These are phyloP conservation scores for Dasypus novemcinctus DNA, from an alignment of 2,113 vertebrate genomes.

Conservation along the genomic window DNA sequence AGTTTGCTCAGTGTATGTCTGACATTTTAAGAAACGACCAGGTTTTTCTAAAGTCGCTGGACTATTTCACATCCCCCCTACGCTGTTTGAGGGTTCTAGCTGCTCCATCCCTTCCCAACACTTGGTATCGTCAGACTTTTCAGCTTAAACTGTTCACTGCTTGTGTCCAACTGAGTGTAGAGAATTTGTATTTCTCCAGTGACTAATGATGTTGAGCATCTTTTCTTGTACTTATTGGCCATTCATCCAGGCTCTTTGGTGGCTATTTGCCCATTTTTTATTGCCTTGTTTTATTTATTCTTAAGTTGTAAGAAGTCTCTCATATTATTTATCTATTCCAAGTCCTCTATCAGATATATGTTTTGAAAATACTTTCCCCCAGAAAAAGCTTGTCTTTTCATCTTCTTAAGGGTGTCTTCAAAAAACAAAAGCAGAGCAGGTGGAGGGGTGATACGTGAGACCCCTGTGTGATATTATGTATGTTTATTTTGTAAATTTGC, in stretches of 20 bases:
- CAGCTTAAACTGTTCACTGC: neutral
- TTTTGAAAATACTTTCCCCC: constrained; percentile 21
- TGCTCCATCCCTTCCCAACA: neutral
- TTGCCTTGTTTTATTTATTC: neutral
- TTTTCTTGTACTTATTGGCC: too few relatives aligned
- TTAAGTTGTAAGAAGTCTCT: neutral
- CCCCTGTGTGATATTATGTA: too few relatives aligned
- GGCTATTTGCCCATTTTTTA: neutral
- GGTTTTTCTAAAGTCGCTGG: neutral
- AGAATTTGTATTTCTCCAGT: neutral
- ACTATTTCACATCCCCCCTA: neutral
- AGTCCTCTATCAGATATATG: neutral
- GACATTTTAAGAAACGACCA: neutral
- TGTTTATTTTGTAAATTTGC: too few relatives aligned
- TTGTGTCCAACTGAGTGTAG: neutral
- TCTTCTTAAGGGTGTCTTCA: neutral
- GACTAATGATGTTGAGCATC: too few relatives aligned
- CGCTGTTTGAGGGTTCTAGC: neutral
- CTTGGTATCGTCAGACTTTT: neutral
- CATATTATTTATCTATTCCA: neutral
- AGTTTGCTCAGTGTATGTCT: neutral
- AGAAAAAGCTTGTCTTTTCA: neutral
- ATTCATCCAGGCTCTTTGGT: neutral
- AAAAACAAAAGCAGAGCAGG: too few relatives aligned
- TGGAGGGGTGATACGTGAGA: too few relatives aligned